Percentiles rank a stretch among this genome's conserved stretches.
phyloP scores from a whole-genome alignment of 2,888 invertebrate species.

The Leptinotarsa rubiginosa region DNA sequence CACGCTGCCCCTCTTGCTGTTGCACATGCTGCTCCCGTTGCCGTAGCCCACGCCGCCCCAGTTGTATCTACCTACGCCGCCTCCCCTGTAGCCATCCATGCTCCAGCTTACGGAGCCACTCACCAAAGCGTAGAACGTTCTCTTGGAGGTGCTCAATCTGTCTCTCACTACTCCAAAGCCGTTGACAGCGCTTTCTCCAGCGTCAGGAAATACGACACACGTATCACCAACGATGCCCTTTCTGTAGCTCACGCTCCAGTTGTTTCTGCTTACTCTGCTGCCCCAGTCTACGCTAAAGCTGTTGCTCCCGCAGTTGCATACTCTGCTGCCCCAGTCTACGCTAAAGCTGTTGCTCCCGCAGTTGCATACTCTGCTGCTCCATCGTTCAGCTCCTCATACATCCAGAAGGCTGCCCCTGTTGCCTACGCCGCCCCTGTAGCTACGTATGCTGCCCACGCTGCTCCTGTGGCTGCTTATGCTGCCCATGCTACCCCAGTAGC shows the following conservation, averaged over 20 bases:
- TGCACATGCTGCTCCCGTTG: constrained; percentile 31
- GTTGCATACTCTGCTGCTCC: constrained; percentile 23
- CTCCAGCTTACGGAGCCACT: constrained; percentile 65
- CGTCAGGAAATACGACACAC: constrained; percentile 72
- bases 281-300: constrained; percentile 41
- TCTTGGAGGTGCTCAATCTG: constrained; percentile 69
- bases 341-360: constrained; percentile 22
- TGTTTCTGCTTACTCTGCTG: constrained; percentile 43
- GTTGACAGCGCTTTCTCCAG: constrained; percentile 73
- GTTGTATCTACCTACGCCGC: constrained; percentile 40
- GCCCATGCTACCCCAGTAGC: constrained; percentile 39
- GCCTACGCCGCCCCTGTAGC: constrained; percentile 45
- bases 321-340: constrained; percentile 41
- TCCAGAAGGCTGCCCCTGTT: constrained; percentile 47
- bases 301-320: constrained; percentile 26
- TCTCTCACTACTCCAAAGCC: constrained; percentile 70
- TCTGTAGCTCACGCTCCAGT: constrained; percentile 58
- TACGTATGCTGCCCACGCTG: constrained; percentile 28
- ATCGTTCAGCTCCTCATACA: constrained; percentile 25
- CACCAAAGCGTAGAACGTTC: constrained; percentile 72
- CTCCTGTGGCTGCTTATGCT: constrained; percentile 36
- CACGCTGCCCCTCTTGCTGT: constrained; percentile 30
- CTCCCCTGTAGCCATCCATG: constrained; percentile 50
- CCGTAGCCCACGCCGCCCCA: constrained; percentile 37
- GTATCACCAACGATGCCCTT: constrained; percentile 70